These are phyloP conservation scores for Plagiodera versicolora DNA, from an alignment of 2,888 invertebrate species.

Conservation along the genomic window DNA sequence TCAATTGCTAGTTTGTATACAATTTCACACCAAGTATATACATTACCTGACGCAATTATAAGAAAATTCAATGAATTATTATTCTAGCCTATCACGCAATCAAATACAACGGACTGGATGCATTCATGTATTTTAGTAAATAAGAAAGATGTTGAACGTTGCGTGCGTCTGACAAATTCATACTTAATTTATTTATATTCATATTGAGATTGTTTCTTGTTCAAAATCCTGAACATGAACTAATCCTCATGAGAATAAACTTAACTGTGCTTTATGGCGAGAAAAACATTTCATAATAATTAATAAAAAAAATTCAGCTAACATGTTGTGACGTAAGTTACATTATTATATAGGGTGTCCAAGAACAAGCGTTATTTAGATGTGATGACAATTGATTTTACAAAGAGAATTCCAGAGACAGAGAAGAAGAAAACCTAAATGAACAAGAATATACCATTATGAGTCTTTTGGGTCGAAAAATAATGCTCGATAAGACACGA, in stretches of 20 bases:
- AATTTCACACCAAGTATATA: neutral
- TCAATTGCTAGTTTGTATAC: neutral
- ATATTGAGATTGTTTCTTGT: neutral
- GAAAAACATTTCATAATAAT: neutral
- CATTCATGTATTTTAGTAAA: constrained; percentile 15
- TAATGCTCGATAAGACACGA: too few relatives aligned
- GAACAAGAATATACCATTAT: too few relatives aligned
- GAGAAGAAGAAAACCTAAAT: too few relatives aligned
- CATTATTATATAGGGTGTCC: too few relatives aligned
- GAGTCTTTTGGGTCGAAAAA: too few relatives aligned
- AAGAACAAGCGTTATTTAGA: too few relatives aligned
- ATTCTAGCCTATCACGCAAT: constrained; percentile 15
- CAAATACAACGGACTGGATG: constrained; percentile 18
- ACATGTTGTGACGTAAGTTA: too few relatives aligned
- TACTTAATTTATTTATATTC: constrained; percentile 11
- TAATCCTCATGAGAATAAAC: neutral
- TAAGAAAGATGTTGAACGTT: constrained; percentile 16
- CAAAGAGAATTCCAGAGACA: too few relatives aligned
- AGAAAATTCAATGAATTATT: constrained; percentile 7
- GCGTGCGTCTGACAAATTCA: constrained; percentile 21
- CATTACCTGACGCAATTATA: neutral
- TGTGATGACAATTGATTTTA: too few relatives aligned
- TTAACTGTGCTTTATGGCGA: neutral
- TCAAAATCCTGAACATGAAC: neutral
- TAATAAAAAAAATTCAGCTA: neutral